Evolutionary conservation across 2,888 invertebrate species (phyloP).

Genomic region (Conus canariensis): DNA sequence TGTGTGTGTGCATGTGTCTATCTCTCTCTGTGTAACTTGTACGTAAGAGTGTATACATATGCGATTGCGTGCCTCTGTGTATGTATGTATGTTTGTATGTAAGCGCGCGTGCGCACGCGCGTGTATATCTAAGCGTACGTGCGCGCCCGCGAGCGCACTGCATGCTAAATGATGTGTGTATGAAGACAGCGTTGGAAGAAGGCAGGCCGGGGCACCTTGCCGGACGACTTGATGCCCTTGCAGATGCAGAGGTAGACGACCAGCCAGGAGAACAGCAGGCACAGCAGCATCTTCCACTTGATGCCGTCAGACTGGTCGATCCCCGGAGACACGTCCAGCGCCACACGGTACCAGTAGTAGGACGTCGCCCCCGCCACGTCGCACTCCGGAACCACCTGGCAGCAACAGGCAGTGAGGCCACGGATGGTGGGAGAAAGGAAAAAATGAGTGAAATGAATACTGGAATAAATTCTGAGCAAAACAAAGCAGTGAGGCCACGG

Average conservation of each 20-base stretch:
- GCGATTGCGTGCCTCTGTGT: too few relatives aligned
- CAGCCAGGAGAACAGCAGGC: constrained; percentile 92
- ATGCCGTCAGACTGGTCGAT: constrained; percentile 92
- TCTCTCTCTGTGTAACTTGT: too few relatives aligned
- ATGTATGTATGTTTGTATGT: too few relatives aligned
- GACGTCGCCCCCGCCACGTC: constrained; percentile 67
- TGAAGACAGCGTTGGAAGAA: too few relatives aligned
- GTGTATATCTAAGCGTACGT: too few relatives aligned
- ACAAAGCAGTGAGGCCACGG: too few relatives aligned
- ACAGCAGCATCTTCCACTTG: constrained; percentile 95
- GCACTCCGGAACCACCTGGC: constrained; percentile 61
- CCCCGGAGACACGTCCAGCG: constrained; percentile 89
- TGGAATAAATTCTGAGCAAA: too few relatives aligned
- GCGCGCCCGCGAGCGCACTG: too few relatives aligned
- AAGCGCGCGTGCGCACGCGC: too few relatives aligned
- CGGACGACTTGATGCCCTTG: constrained; percentile 97
- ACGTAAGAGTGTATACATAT: too few relatives aligned
- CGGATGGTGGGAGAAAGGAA: background rate
- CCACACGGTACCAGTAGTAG: constrained; percentile 71
- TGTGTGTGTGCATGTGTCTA: too few relatives aligned
- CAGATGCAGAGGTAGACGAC: constrained; percentile 96
- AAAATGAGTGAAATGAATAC: background rate
- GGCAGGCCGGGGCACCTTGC: constrained; percentile 85
- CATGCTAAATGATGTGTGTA: too few relatives aligned
- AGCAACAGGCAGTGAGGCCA: background rate